Conservation (phyloP, 2,797 vertebrate species). For the Sebastes vulpes region DNA sequence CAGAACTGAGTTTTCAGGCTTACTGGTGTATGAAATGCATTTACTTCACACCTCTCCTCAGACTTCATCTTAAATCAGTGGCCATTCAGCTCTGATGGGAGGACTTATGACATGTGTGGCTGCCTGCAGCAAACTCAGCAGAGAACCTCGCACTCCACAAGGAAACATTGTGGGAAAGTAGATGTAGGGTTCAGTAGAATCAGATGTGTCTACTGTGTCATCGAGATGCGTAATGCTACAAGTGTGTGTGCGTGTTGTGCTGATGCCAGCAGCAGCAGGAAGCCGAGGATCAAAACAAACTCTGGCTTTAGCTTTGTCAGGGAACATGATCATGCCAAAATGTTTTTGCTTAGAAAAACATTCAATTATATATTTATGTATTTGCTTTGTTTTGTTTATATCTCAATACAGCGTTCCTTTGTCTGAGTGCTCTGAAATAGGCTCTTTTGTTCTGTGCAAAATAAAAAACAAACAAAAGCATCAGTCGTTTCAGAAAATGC, state of each 20-base stretch:
- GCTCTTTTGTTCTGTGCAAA: neutral
- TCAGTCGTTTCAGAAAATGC: neutral
- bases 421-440: neutral
- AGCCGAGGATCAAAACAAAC: constrained; percentile 20
- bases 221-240: constrained; percentile 2
- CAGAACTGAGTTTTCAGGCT: constrained; percentile 75
- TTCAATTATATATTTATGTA: neutral
- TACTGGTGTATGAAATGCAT: constrained; percentile 83
- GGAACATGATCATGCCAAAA: neutral
- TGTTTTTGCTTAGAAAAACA: constrained; percentile 3
- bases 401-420: neutral
- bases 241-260: neutral
- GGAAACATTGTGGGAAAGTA: constrained; percentile 35
- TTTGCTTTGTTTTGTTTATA: neutral
- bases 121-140: constrained; percentile 45
- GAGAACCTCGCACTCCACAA: constrained; percentile 20
- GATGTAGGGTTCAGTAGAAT: constrained; percentile 29
- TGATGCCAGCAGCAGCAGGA: constrained; percentile 9
- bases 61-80: constrained; percentile 81
- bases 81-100: constrained; percentile 76
- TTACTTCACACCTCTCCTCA: constrained; percentile 76
- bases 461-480: neutral
- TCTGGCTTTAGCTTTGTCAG: constrained; percentile 7
- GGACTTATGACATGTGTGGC: constrained; percentile 42
- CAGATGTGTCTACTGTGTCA: constrained; percentile 23